These are phyloP conservation scores for Liparis tanakae DNA, from an alignment of 2,797 vertebrate genomes.

Conservation along the genomic window DNA sequence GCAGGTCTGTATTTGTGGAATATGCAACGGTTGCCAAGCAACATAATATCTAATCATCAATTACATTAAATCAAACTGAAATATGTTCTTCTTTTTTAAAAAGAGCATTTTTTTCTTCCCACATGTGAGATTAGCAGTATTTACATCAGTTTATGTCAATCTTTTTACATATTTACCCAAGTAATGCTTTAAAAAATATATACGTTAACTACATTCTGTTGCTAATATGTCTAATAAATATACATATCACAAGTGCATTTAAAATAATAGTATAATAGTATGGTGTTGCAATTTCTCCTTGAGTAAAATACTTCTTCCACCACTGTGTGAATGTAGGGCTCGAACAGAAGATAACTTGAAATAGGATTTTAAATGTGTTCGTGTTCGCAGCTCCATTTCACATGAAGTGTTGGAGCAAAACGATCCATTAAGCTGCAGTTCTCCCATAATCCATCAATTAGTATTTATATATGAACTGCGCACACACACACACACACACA, in stretches of 20 bases:
- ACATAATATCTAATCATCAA: slow-evolving; percentile 23
- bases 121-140: not conserved
- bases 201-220: too few species aligned
- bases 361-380: too few species aligned
- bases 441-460: slow-evolving; percentile 35
- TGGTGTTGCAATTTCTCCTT: not conserved
- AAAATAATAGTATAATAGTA: not conserved
- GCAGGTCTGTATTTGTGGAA: slow-evolving; percentile 47
- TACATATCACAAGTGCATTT: too few species aligned
- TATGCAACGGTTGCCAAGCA: slow-evolving; percentile 50
- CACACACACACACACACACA: not conserved
- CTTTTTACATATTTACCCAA: not conserved
- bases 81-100: slow-evolving; percentile 1
- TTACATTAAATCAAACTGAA: slow-evolving; percentile 10
- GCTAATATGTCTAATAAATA: too few species aligned
- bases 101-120: not conserved
- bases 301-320: not conserved
- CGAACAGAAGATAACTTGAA: too few species aligned
- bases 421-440: slow-evolving; percentile 4
- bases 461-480: slow-evolving; percentile 29
- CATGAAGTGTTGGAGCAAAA: not conserved
- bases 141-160: not conserved
- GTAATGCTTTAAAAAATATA: too few species aligned
- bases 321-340: not conserved
- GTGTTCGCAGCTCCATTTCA: not conserved